Conservation (phyloP, 1,140 invertebrate species). For the Diachasma alloeum region DNA sequence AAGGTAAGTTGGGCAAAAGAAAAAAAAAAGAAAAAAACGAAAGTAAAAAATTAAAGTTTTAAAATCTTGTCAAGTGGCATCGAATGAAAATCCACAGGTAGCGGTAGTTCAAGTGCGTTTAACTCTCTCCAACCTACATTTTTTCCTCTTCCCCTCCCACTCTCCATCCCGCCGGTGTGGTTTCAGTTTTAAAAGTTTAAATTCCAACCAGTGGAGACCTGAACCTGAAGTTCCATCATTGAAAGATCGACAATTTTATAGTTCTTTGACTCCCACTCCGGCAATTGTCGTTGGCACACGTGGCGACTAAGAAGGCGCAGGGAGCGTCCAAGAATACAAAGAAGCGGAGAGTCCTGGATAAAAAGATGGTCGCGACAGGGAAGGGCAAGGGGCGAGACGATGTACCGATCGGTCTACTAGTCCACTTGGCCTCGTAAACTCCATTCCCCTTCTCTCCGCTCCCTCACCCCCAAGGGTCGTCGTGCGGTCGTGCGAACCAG, state of each 20-base stretch:
- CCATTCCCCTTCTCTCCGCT: not conserved
- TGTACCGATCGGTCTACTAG: not conserved
- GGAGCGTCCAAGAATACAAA: not conserved
- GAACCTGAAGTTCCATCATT: not conserved
- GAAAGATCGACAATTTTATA: constrained; percentile 22
- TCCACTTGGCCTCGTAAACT: not conserved
- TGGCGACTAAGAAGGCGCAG: not conserved
- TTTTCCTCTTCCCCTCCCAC: not conserved
- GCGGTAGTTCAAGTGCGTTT: not conserved
- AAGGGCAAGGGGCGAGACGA: not conserved
- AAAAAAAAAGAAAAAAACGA: not conserved
- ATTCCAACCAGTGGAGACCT: not conserved
- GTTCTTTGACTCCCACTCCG: constrained; percentile 12
- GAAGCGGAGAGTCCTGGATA: not conserved
- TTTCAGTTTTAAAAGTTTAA: not conserved
- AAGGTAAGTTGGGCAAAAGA: not conserved
- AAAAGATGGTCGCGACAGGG: not conserved
- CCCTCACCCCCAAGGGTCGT: not conserved
- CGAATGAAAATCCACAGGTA: constrained; percentile 2
- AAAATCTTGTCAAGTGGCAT: not conserved
- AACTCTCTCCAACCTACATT: not conserved
- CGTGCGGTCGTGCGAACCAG: not conserved
- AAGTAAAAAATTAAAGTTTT: not conserved
- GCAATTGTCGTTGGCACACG: constrained; percentile 9
- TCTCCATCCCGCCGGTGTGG: not conserved